Conservation (phyloP, 2,888 invertebrate species). For the Melipona beecheii region DNA sequence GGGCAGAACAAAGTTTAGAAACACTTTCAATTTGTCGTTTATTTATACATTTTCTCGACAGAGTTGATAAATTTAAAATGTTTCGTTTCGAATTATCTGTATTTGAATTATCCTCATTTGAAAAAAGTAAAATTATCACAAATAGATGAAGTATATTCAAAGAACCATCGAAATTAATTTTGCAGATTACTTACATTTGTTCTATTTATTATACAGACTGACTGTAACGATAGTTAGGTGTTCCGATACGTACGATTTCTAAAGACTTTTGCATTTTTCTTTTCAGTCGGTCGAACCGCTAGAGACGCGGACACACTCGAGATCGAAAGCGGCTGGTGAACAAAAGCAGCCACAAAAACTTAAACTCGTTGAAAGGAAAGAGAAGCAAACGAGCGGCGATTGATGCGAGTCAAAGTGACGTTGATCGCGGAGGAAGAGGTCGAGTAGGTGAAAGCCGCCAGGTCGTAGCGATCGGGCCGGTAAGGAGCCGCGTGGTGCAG, state of each 20-base stretch:
- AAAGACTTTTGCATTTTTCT: neutral
- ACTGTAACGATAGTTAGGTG: no score
- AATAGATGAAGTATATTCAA: neutral
- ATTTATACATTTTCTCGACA: neutral
- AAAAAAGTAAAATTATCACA: neutral
- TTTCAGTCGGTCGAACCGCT: neutral
- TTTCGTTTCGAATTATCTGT: neutral
- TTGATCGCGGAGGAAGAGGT: neutral
- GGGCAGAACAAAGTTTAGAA: neutral
- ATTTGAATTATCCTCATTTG: neutral
- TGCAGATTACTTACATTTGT: no score
- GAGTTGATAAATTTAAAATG: neutral
- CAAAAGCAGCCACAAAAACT: neutral
- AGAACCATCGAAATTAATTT: neutral
- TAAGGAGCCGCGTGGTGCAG: neutral
- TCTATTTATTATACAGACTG: no score
- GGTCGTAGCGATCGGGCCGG: conserved; percentile 1
- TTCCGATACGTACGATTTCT: neutral
- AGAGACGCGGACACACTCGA: neutral
- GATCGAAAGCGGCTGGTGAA: neutral
- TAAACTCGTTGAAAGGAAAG: no score
- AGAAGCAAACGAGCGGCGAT: neutral
- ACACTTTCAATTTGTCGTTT: neutral
- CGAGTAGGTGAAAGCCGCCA: neutral
- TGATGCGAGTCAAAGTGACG: neutral